Evolutionary conservation across 2,888 invertebrate genomes (phyloP).

Genomic region (Endomychus coccineus): DNA sequence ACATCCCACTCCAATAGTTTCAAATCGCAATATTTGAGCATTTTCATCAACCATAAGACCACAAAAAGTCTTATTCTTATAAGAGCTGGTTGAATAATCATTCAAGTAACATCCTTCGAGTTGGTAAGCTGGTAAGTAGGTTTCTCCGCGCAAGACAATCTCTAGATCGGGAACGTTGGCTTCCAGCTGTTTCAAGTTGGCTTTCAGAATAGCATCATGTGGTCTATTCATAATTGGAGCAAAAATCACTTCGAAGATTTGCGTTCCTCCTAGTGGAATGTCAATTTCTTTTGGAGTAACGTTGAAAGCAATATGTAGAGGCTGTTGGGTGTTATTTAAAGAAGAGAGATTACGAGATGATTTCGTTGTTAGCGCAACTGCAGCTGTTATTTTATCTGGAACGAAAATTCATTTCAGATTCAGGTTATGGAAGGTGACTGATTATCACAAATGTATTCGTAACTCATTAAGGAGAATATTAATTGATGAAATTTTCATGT

Average conservation of each 20-base stretch:
- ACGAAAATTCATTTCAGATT: too few species aligned
- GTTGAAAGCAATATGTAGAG: too few species aligned
- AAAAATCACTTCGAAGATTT: conserved; percentile 48
- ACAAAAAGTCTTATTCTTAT: conserved; percentile 32
- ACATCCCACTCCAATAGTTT: conserved; percentile 54
- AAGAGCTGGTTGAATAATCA: conserved; percentile 3
- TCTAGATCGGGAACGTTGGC: conserved; percentile 43
- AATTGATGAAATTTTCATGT: too few species aligned
- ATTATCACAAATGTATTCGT: too few species aligned
- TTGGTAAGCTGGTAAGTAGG: conserved; percentile 6
- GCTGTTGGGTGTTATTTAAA: too few species aligned
- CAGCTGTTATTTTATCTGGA: too few species aligned
- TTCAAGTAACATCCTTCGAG: conserved; percentile 3
- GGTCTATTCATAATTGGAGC: conserved; percentile 50
- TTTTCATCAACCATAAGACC: conserved; percentile 42
- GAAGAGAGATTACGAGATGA: too few species aligned
- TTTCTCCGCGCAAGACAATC: conserved; percentile 43
- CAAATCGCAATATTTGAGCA: conserved; percentile 55
- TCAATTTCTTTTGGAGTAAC: conserved; percentile 46
- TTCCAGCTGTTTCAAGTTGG: conserved; percentile 49
- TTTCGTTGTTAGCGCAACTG: too few species aligned
- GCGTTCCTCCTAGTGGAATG: conserved; percentile 43
- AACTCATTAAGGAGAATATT: too few species aligned
- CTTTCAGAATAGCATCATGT: conserved; percentile 49
- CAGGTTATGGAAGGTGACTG: too few species aligned